These are phyloP conservation scores for Drosophila vallismaia DNA, from an alignment of 2,888 invertebrate species.

Conservation along the genomic window DNA sequence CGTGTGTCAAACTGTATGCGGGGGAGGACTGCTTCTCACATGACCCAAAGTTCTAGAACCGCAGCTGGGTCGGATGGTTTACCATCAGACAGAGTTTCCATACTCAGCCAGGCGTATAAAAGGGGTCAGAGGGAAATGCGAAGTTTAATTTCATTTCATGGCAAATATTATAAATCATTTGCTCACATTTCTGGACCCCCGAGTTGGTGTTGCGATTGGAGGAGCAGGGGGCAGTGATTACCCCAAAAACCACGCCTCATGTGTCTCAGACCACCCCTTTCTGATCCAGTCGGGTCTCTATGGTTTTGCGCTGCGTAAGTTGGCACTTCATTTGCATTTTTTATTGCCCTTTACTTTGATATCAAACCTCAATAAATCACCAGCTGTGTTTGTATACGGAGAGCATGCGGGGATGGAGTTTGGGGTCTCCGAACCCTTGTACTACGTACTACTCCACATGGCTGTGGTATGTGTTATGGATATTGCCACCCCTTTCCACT, in stretches of 20 bases:
- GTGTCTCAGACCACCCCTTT: conserved; percentile 30
- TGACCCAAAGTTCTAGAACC: conserved; percentile 4
- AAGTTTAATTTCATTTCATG: conserved; percentile 77
- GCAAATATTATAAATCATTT: conserved; percentile 79
- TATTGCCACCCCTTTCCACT: conserved; percentile 18
- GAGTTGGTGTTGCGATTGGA: conserved; percentile 9
- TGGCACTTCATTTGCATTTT: conserved; percentile 82
- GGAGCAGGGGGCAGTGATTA: conserved; percentile 58
- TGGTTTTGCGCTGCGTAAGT: conserved; percentile 74
- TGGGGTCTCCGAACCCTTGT: conserved; percentile 51
- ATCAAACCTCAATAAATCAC: conserved; percentile 81
- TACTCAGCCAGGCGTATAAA: conserved; percentile 40
- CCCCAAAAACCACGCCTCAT: conserved; percentile 41
- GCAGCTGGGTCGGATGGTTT: conserved; percentile 24
- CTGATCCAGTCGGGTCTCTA: conserved; percentile 6
- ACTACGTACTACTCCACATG: conserved; percentile 45
- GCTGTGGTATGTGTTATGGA: conserved; percentile 58
- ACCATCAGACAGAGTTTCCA: conserved; percentile 29
- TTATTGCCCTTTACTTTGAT: conserved; percentile 80
- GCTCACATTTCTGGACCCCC: conserved; percentile 50
- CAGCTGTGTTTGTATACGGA: conserved; percentile 69
- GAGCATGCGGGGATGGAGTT: conserved; percentile 11
- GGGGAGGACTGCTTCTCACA: not conserved
- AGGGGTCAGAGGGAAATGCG: conserved; percentile 69
- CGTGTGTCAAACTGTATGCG: conserved; percentile 10